Percentiles rank a stretch among this genome's conserved stretches.
Evolutionary conservation across 2,888 invertebrate species (phyloP).

Genomic region (Torymus tubicola): DNA sequence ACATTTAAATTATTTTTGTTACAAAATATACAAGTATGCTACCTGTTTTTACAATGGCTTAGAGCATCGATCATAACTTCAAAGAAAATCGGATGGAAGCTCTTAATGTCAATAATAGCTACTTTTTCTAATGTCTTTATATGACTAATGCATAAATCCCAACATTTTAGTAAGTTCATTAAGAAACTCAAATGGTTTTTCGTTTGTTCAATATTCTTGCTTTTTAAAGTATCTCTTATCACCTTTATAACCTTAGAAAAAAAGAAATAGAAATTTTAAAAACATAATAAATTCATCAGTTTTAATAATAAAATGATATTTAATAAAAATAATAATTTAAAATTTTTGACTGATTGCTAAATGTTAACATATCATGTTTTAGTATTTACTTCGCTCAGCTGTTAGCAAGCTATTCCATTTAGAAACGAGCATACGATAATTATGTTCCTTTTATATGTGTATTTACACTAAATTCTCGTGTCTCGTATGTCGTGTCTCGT

Average conservation of each 20-base stretch:
- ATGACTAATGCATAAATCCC: slow-evolving; percentile 66
- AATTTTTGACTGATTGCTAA: too few species aligned
- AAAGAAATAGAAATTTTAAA: too few species aligned
- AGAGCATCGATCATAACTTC: slow-evolving; percentile 62
- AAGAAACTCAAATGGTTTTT: slow-evolving; percentile 47
- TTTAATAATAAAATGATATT: too few species aligned
- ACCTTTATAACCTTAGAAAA: too few species aligned
- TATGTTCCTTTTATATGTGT: neutral
- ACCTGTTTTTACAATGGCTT: slow-evolving; percentile 69
- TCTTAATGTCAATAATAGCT: slow-evolving; percentile 59
- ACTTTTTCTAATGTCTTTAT: slow-evolving; percentile 62
- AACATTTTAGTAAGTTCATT: slow-evolving; percentile 62
- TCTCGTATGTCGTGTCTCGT: neutral
- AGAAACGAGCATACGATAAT: neutral
- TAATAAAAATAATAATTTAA: too few species aligned
- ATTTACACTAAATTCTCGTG: too few species aligned
- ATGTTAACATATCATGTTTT: too few species aligned
- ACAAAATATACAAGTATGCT: neutral
- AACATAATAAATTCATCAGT: too few species aligned
- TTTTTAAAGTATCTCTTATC: too few species aligned
- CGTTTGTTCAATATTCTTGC: slow-evolving; percentile 40
- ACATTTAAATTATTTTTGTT: neutral
- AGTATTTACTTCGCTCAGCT: too few species aligned
- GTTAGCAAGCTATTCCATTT: too few species aligned
- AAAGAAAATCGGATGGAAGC: slow-evolving; percentile 63